phyloP scores from a whole-genome alignment of 2,113 vertebrate species.

The Bos indicus region DNA sequence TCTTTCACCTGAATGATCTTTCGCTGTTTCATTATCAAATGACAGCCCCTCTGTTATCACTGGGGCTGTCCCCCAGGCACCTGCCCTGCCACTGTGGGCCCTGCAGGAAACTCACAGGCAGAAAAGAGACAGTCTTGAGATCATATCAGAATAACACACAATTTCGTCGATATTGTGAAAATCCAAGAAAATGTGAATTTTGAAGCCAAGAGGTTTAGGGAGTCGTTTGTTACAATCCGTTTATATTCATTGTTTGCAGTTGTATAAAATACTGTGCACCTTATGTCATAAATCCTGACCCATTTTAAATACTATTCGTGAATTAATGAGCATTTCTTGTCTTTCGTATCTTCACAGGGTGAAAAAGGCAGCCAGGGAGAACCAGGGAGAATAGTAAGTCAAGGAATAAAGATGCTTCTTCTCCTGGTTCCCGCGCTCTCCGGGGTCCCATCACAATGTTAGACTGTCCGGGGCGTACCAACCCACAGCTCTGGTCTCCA shows the following conservation, averaged over 20 bases:
- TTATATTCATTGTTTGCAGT: neutral
- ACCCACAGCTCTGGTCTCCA: neutral
- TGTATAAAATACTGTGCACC: neutral
- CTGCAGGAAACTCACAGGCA: accelerated
- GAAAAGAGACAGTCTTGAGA: neutral
- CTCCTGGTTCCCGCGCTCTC: accelerated
- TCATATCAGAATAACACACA: accelerated
- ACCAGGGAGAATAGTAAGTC: conserved; percentile 85
- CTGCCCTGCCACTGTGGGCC: accelerated
- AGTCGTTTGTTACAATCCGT: neutral
- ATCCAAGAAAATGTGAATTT: neutral
- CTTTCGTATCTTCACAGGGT: conserved; percentile 75
- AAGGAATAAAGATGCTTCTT: neutral
- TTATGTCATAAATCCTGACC: neutral
- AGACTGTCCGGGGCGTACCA: accelerated
- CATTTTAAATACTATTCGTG: neutral
- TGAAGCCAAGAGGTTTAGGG: neutral
- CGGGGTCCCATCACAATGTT: accelerated
- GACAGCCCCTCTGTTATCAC: neutral
- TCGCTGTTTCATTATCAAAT: accelerated
- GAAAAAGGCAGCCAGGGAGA: conserved; percentile 80
- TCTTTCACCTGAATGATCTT: neutral
- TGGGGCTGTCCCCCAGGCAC: accelerated
- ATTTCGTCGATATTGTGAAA: neutral
- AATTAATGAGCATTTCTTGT: neutral